Conservation (phyloP, 2,113 vertebrate genomes). For the Saimiri boliviensis region DNA sequence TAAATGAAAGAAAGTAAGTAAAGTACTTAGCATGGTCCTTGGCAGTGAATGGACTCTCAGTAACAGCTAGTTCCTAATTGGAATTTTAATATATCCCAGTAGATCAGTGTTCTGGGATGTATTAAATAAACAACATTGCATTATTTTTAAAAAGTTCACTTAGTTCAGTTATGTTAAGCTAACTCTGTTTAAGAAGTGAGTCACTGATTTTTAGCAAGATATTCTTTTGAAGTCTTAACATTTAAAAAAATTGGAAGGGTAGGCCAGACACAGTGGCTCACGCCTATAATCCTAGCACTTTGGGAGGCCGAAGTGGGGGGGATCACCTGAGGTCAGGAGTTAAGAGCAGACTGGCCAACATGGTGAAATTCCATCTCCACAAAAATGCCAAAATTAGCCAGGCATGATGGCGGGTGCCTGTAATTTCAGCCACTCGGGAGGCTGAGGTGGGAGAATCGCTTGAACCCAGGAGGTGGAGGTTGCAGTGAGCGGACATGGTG, state of each 20-base stretch:
- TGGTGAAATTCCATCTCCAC: no score
- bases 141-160: background rate
- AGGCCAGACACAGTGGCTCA: background rate
- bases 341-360: background rate
- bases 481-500: no score
- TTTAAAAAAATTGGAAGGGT: background rate
- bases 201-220: slow-evolving; percentile 37
- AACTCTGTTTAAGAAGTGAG: slow-evolving; percentile 34
- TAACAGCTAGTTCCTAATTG: slow-evolving; percentile 39
- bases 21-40: background rate
- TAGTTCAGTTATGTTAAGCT: slow-evolving; percentile 16
- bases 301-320: background rate
- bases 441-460: no score
- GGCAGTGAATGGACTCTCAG: background rate
- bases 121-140: background rate
- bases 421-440: no score
- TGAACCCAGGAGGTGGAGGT: no score
- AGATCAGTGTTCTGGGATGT: background rate
- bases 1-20: background rate
- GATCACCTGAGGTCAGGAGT: background rate
- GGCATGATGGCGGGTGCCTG: no score
- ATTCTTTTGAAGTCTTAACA: slow-evolving; percentile 38
- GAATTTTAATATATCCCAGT: slow-evolving; percentile 38
- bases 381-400: no score
- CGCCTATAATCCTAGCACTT: background rate